phyloP scores from a whole-genome alignment of 2,113 vertebrate genomes.

The Rhinoptilus africanus region DNA sequence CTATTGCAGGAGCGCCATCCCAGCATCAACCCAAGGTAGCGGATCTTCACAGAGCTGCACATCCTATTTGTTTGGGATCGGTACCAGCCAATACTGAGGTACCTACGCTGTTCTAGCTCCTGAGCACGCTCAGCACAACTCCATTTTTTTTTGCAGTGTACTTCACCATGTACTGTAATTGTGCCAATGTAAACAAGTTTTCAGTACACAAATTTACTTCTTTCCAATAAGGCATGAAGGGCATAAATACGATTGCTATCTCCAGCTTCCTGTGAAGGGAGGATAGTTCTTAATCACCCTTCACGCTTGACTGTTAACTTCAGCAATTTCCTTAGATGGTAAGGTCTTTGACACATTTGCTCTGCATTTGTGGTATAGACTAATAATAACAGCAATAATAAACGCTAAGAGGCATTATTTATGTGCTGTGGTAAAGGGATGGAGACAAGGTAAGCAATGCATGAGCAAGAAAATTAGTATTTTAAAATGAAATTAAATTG shows the following conservation, averaged over 20 bases:
- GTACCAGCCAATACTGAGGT: not conserved
- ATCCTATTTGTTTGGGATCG: not conserved
- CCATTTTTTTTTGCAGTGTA: not conserved
- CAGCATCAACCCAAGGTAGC: not conserved
- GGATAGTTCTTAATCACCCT: not conserved
- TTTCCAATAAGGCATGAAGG: not conserved
- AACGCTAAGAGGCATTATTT: not conserved
- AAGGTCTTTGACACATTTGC: slow-evolving; percentile 5
- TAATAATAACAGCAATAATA: not conserved
- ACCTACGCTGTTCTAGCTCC: not conserved
- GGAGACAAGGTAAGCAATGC: not conserved
- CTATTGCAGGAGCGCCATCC: not conserved
- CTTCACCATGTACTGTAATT: not conserved
- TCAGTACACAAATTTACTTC: not conserved
- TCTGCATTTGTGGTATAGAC: not conserved
- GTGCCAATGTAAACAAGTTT: not conserved
- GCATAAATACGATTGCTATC: not conserved
- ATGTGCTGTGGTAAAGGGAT: not conserved
- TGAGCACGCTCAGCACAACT: not conserved
- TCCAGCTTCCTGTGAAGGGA: not conserved
- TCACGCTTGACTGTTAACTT: not conserved
- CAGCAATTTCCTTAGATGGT: slow-evolving; percentile 31
- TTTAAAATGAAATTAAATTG: not conserved
- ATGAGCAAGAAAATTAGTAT: not conserved
- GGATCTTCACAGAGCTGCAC: not conserved